Percentiles rank a stretch among this genome's conserved stretches.
Evolutionary conservation across 2,113 vertebrate species (phyloP).

Genomic region (Morone saxatilis): DNA sequence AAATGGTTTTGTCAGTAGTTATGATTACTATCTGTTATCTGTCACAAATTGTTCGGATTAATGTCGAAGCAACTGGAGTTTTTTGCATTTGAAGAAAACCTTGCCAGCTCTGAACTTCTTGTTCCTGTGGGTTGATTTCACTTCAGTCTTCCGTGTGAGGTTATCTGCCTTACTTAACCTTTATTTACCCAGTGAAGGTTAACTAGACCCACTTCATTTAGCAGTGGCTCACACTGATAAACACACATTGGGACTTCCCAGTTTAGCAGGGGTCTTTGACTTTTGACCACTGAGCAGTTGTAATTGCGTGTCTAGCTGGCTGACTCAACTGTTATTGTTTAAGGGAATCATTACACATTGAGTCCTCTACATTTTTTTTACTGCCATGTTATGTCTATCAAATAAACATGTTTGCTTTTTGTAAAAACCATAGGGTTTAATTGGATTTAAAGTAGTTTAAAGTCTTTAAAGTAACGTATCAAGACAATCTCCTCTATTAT

Average conservation of each 20-base stretch:
- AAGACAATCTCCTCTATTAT: neutral
- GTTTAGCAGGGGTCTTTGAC: neutral
- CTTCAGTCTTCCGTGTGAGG: neutral
- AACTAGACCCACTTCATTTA: neutral
- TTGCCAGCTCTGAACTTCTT: neutral
- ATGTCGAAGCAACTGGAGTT: neutral
- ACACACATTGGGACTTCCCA: neutral
- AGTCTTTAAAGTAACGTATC: neutral
- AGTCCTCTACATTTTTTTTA: neutral
- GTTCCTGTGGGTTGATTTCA: slow-evolving; percentile 18
- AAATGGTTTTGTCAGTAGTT: slow-evolving; percentile 4
- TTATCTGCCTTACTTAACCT: slow-evolving; percentile 16
- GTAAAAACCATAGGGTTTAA: neutral
- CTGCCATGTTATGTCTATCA: neutral
- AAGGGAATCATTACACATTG: neutral
- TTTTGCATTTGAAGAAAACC: neutral
- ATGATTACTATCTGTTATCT: slow-evolving; percentile 11
- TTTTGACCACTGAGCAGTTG: neutral
- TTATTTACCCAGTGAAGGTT: slow-evolving; percentile 1
- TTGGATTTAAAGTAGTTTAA: neutral
- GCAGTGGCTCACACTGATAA: neutral
- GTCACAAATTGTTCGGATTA: neutral
- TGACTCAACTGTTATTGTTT: neutral
- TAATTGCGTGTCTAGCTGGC: neutral
- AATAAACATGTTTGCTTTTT: neutral